These are phyloP conservation scores for Platichthys stellatus DNA, from an alignment of 2,113 vertebrate species.

Conservation along the genomic window DNA sequence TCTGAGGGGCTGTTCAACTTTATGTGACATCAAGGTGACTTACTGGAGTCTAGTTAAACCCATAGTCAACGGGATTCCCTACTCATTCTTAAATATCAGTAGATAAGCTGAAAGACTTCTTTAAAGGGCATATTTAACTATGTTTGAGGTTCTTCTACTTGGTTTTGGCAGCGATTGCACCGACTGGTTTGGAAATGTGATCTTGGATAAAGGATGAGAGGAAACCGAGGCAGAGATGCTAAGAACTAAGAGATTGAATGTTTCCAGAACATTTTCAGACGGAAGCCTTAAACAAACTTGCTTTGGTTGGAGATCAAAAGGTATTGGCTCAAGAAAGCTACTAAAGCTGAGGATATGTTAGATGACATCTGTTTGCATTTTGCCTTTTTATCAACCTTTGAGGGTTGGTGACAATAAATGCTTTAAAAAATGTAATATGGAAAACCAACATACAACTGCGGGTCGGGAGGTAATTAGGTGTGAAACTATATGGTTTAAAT, in stretches of 20 bases:
- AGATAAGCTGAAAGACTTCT: conserved; percentile 31
- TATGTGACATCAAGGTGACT: conserved; percentile 55
- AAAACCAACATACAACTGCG: too few species aligned
- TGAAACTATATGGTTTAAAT: too few species aligned
- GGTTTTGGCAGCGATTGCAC: conserved; percentile 22
- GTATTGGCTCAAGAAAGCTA: conserved; percentile 9
- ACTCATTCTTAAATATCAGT: conserved; percentile 30
- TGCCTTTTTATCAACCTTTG: conserved; percentile 44
- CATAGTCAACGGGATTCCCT: background rate
- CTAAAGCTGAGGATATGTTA: background rate
- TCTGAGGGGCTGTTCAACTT: conserved; percentile 29
- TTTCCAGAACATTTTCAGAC: conserved; percentile 52
- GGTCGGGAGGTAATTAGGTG: too few species aligned
- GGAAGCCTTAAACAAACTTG: conserved; percentile 47
- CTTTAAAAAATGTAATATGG: too few species aligned
- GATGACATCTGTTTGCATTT: conserved; percentile 18
- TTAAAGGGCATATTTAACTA: conserved; percentile 63
- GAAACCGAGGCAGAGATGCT: conserved; percentile 28
- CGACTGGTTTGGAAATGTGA: conserved; percentile 41
- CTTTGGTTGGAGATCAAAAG: conserved; percentile 48
- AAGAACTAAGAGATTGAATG: conserved; percentile 53
- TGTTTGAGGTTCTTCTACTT: background rate
- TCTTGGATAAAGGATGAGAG: conserved; percentile 44
- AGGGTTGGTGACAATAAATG: conserved; percentile 6
- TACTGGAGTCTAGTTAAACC: conserved; percentile 7